Conservation (phyloP, 1,140 invertebrate genomes). For the Neodiprion virginianus region DNA sequence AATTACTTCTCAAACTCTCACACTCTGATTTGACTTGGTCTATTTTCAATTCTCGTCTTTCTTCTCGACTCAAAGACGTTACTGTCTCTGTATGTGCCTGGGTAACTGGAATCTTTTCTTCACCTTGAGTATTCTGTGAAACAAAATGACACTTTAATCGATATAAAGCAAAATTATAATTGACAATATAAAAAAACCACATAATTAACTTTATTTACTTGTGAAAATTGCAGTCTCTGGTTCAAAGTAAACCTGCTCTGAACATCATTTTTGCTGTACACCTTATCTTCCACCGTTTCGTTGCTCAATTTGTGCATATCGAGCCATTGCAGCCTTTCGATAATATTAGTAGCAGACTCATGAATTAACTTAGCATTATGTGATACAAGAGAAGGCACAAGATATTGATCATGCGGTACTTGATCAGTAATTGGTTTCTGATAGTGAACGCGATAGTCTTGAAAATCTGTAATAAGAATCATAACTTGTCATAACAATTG, state of each 20-base stretch:
- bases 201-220: constrained; percentile 24
- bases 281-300: constrained; percentile 15
- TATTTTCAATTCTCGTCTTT: constrained; percentile 27
- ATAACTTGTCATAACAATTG: constrained; percentile 19
- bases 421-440: constrained; percentile 63
- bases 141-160: not conserved
- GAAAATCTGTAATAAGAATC: constrained; percentile 52
- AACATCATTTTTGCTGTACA: not conserved
- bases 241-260: constrained; percentile 32
- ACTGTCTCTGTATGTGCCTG: not conserved
- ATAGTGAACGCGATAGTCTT: constrained; percentile 61
- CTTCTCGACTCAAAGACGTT: constrained; percentile 24
- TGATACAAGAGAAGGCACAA: constrained; percentile 63
- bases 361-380: constrained; percentile 48
- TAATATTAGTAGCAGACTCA: constrained; percentile 41
- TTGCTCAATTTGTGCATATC: constrained; percentile 37
- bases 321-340: constrained; percentile 53
- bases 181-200: not conserved
- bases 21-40: constrained; percentile 49
- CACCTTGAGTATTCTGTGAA: constrained; percentile 20
- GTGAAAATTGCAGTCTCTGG: constrained; percentile 32
- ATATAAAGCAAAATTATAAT: not conserved
- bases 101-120: constrained; percentile 11
- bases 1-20: constrained; percentile 44
- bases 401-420: constrained; percentile 47